Base-by-base conservation (phyloP, 1,140 invertebrate species). In the Scylla paramamosain region DNA sequence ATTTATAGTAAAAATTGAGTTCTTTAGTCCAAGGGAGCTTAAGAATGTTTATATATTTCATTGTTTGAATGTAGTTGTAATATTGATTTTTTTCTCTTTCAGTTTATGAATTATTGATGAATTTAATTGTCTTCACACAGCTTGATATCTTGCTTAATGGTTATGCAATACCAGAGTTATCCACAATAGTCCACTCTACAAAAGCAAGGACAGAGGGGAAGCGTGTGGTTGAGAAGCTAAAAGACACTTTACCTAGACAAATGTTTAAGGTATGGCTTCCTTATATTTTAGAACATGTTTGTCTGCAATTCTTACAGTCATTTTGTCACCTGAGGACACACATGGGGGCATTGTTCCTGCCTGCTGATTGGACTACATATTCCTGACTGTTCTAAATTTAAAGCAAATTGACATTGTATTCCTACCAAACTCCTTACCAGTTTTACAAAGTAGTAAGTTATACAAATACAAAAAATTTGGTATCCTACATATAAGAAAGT, bases 221-320 rank as follows among this genome's bases (percentile, higher is more conserved):
- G 96, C 97, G 97, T 59, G 97, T 99, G 95, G 98, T 98, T 94
- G 96, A 97, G 4, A 98, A 98, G 97, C 97, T 99, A n/a, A 98
- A 98, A 95, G 98, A 99, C 88, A 98, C 98, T 95, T 98, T 99
- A 96, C 99, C 99, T 20, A 97, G 98, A 92, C 99, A 99, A 96
- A 98, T 99, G 96, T 98, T 98, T 97, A 96, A 97, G 97, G 95
- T 95, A 94, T 77, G 52, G 28, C 2, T 46, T 32, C 52, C 16
- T 12, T 12, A 12, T 59, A 59, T 59, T 20, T 20, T 59, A 59
- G 10, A 0, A 14, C 52, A 14, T 59, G 10, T 59, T 4, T 59
- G 52, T 39, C 39, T 39, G 1, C 39, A 39, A 39, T 6, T 39
- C 39, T 2, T 39, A 39, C 39, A 39, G 39, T 39, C 1, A 6